These are phyloP conservation scores for Himantopus leucocephalus DNA, from an alignment of 2,113 vertebrate species.

Conservation along the genomic window DNA sequence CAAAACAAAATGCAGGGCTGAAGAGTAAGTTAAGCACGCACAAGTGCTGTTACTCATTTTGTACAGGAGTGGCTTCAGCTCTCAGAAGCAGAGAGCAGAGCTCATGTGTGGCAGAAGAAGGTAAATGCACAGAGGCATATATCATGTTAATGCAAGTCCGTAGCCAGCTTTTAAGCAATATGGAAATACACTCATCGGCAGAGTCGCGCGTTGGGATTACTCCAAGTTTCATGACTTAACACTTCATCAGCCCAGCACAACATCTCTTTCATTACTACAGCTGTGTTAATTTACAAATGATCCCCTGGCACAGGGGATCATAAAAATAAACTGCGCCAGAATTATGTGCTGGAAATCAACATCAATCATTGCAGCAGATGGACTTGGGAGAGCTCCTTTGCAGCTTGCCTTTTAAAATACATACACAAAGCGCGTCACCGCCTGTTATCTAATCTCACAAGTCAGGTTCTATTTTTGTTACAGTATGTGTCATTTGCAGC, in stretches of 20 bases:
- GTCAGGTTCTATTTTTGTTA: neutral
- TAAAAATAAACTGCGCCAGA: neutral
- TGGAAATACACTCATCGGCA: neutral
- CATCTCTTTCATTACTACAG: neutral
- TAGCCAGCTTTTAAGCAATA: neutral
- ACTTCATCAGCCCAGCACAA: neutral
- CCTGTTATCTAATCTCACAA: neutral
- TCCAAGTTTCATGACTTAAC: neutral
- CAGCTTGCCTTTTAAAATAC: constrained; percentile 24
- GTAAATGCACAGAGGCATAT: neutral
- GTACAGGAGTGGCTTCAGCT: neutral
- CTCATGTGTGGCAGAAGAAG: neutral
- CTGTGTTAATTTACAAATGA: neutral
- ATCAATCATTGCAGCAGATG: neutral
- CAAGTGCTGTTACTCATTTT: neutral
- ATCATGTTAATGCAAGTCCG: neutral
- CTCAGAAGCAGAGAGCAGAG: neutral
- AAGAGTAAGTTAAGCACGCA: rapidly evolving
- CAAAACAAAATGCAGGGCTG: neutral
- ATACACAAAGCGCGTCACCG: neutral
- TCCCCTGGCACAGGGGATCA: neutral
- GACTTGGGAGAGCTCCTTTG: neutral
- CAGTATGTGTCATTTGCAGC: neutral
- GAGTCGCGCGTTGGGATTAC: neutral
- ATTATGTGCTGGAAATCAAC: neutral